These are phyloP conservation scores for Lethenteron reissneri DNA, from an alignment of 2,113 vertebrate species.

Conservation along the genomic window DNA sequence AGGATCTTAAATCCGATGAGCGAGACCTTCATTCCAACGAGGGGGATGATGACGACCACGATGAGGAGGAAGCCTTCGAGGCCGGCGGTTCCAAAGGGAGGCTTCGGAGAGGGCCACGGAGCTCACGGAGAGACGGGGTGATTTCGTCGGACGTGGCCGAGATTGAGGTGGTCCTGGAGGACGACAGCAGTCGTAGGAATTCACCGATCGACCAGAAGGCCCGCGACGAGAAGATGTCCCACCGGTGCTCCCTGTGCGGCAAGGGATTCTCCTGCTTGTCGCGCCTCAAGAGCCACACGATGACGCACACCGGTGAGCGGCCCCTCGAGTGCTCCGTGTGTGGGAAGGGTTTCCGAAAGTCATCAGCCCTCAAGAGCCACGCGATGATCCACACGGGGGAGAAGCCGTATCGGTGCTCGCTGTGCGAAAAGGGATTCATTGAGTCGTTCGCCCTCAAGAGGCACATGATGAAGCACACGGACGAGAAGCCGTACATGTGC, in stretches of 20 bases:
- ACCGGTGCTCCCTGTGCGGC: neutral
- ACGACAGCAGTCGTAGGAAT: too few species aligned
- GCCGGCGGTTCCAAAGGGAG: too few species aligned
- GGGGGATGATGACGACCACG: too few species aligned
- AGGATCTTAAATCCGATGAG: too few species aligned
- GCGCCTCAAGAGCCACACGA: neutral
- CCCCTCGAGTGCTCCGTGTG: neutral
- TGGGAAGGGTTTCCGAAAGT: neutral
- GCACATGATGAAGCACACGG: conserved; percentile 1
- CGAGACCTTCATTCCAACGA: too few species aligned
- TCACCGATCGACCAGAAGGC: too few species aligned
- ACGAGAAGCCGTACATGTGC: neutral
- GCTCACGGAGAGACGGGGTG: too few species aligned
- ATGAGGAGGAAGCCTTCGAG: too few species aligned
- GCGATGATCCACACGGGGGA: conserved; percentile 3
- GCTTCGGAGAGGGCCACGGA: too few species aligned
- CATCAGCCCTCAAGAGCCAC: neutral
- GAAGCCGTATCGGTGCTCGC: neutral
- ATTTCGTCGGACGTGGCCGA: too few species aligned
- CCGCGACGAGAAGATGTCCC: neutral
- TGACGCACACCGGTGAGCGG: neutral
- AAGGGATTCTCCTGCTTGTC: neutral
- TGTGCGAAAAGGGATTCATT: neutral
- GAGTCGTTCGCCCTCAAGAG: neutral
- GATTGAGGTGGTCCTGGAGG: too few species aligned